Evolutionary conservation across 2,888 invertebrate species (phyloP).

Genomic region (Cryptus armator): DNA sequence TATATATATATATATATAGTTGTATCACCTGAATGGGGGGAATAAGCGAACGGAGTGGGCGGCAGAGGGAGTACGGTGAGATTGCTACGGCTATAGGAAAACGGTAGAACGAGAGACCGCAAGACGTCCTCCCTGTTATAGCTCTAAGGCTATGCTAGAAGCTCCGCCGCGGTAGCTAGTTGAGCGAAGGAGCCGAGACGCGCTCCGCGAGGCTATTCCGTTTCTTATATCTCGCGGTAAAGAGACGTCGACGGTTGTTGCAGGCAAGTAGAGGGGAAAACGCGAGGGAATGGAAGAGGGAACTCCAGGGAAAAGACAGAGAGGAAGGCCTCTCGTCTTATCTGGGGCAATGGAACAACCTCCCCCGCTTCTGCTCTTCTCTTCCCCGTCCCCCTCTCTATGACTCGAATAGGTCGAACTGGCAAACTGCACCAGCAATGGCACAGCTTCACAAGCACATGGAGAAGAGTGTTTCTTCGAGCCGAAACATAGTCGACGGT

Average conservation of each 20-base stretch:
- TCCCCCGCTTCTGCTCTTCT: constrained; percentile 60
- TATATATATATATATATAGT: constrained; percentile 27
- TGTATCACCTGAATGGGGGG: constrained; percentile 32
- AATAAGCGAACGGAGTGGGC: constrained; percentile 24
- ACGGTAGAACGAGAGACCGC: constrained; percentile 63
- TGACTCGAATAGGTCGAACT: constrained; percentile 59
- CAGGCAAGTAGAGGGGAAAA: constrained; percentile 58
- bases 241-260: constrained; percentile 59
- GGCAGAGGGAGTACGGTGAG: constrained; percentile 40
- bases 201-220: constrained; percentile 48
- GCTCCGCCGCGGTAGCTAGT: constrained; percentile 43
- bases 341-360: constrained; percentile 80
- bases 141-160: constrained; percentile 52
- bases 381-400: constrained; percentile 24
- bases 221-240: constrained; percentile 64
- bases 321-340: constrained; percentile 71
- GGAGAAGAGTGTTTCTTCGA: constrained; percentile 39
- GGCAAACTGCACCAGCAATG: constrained; percentile 61
- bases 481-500: constrained; percentile 41
- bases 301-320: constrained; percentile 32
- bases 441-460: constrained; percentile 21
- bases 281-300: constrained; percentile 41
- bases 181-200: constrained; percentile 20
- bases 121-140: constrained; percentile 51
- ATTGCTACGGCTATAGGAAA: constrained; percentile 56